Evolutionary conservation across 2,888 invertebrate species (phyloP).

Genomic region (Drosophila rubida): DNA sequence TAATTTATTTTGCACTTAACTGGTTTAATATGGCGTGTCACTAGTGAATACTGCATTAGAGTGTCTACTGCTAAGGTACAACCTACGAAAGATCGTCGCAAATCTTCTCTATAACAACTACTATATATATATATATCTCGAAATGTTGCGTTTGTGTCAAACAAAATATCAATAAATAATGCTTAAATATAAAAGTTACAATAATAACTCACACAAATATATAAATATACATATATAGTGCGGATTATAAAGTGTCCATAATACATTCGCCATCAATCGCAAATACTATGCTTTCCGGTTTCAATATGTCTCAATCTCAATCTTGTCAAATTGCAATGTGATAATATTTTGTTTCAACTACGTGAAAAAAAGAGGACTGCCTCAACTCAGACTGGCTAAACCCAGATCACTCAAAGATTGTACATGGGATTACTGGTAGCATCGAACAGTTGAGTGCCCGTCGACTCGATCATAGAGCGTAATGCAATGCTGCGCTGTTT

Average conservation of each 20-base stretch:
- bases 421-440: slow-evolving; percentile 84
- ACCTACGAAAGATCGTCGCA: slow-evolving; percentile 52
- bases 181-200: slow-evolving; percentile 16
- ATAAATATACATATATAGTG: slow-evolving; percentile 24
- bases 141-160: slow-evolving; percentile 68
- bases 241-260: slow-evolving; percentile 35
- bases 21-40: slow-evolving; percentile 59
- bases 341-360: slow-evolving; percentile 57
- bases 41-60: slow-evolving; percentile 55
- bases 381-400: slow-evolving; percentile 1
- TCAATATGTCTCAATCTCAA: slow-evolving; percentile 43
- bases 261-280: slow-evolving; percentile 17
- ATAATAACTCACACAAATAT: slow-evolving; percentile 23
- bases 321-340: slow-evolving; percentile 66
- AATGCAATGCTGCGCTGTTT: slow-evolving; percentile 88
- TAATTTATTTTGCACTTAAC: slow-evolving; percentile 24
- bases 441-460: slow-evolving; percentile 86
- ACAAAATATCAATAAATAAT: slow-evolving; percentile 52
- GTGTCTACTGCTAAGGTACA: slow-evolving; percentile 52
- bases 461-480: slow-evolving; percentile 87
- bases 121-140: slow-evolving; percentile 36
- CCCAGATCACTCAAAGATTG: slow-evolving; percentile 70
- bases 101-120: slow-evolving; percentile 37
- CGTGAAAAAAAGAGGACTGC: slow-evolving; percentile 55
- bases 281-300: slow-evolving; percentile 18